These are phyloP conservation scores for Bombylius discolor DNA, from an alignment of 2,888 invertebrate genomes.

Conservation along the genomic window DNA sequence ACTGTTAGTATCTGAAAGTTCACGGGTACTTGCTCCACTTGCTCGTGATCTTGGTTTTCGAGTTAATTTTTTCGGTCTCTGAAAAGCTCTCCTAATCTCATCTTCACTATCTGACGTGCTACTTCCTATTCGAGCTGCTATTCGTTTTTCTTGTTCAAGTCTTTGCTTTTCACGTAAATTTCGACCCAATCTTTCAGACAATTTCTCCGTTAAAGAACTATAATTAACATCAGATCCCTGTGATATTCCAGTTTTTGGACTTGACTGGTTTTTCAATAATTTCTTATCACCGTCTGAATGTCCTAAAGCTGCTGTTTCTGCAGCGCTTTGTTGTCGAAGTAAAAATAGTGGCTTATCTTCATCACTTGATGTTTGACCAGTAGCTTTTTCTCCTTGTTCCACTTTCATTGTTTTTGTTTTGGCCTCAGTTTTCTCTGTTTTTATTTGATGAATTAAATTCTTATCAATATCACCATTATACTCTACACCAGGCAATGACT, in stretches of 20 bases:
- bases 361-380: constrained; percentile 16
- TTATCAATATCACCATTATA: constrained; percentile 40
- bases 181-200: constrained; percentile 38
- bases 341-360: constrained; percentile 25
- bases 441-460: constrained; percentile 18
- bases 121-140: constrained; percentile 27
- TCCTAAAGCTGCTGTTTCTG: background rate
- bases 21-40: constrained; percentile 3
- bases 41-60: constrained; percentile 14
- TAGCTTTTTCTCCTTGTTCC: background rate
- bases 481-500: constrained; percentile 19
- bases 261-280: background rate
- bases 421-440: constrained; percentile 8
- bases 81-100: constrained; percentile 23
- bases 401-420: constrained; percentile 8
- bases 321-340: constrained; percentile 11
- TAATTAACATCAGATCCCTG: constrained; percentile 17
- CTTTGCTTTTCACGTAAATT: constrained; percentile 35
- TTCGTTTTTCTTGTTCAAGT: constrained; percentile 26
- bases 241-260: constrained; percentile 13
- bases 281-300: background rate
- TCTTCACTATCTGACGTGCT: constrained; percentile 41
- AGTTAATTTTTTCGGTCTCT: constrained; percentile 25
- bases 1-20: constrained; percentile 6
- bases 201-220: constrained; percentile 20